These are phyloP conservation scores for Asbolus verrucosus DNA, from an alignment of 1,140 invertebrate species.

Conservation along the genomic window DNA sequence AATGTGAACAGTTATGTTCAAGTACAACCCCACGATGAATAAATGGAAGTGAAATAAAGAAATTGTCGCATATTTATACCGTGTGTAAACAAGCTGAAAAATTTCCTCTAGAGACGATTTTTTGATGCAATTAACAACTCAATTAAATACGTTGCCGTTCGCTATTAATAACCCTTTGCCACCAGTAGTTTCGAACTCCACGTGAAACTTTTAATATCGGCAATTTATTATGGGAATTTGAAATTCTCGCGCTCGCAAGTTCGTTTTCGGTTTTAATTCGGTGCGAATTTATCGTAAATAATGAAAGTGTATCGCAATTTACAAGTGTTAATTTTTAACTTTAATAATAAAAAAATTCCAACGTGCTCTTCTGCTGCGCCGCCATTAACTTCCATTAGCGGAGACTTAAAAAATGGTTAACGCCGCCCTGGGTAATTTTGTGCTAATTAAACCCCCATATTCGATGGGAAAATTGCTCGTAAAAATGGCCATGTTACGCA, in stretches of 20 bases:
- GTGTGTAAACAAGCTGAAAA: slow-evolving; percentile 42
- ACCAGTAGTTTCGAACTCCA: slow-evolving; percentile 32
- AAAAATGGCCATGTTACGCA: slow-evolving; percentile 25
- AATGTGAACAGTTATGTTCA: too few species aligned
- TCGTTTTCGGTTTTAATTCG: slow-evolving; percentile 8
- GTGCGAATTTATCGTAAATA: not conserved
- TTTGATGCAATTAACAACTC: slow-evolving; percentile 40
- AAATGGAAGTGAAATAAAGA: slow-evolving; percentile 19
- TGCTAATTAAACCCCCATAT: not conserved
- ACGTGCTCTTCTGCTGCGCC: too few species aligned
- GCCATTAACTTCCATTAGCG: too few species aligned
- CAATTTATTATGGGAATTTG: slow-evolving; percentile 29
- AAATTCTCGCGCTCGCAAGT: slow-evolving; percentile 7
- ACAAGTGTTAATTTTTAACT: not conserved
- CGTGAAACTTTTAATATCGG: slow-evolving; percentile 34
- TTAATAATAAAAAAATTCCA: slow-evolving; percentile 21
- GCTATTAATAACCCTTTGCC: slow-evolving; percentile 28
- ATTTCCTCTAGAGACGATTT: slow-evolving; percentile 25
- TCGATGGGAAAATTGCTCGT: slow-evolving; percentile 27
- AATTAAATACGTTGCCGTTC: slow-evolving; percentile 36
- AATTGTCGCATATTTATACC: slow-evolving; percentile 21
- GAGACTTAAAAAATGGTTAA: slow-evolving; percentile 10
- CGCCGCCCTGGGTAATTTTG: slow-evolving; percentile 2
- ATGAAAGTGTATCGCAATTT: too few species aligned
- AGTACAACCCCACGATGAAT: too few species aligned